Base-by-base conservation (phyloP, 92 coral and sea anemone genomes). In the Bergia sp. region DNA sequence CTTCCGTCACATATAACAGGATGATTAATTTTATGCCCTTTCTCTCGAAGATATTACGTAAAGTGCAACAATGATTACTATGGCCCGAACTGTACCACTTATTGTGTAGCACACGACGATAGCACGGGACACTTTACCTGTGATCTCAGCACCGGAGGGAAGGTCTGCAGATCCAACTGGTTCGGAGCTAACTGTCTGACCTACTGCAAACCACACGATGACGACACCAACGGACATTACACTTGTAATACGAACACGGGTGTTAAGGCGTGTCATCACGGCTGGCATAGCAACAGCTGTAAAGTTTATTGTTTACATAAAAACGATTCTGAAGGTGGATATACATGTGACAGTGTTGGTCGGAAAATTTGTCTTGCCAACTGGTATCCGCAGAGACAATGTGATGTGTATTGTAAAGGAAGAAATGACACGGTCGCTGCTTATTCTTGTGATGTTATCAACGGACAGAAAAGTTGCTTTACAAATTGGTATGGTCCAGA, bases 41-140 rank as follows among this genome's bases (percentile, higher is more conserved):
- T 64, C 0, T 83, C 47, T 39, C 20, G 2, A 66, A 90, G 80
- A 37, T 96, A 91, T 88, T 88, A 92, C 29, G 94, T 93, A 16
- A 93, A 92, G 87, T 96, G 98, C 85, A 89, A 90, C 88, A 78
- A 67, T n/a, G 93, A 95, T 81, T 95, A 92, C 90, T 96, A 95
- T 57, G 99, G 96, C 36, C 86, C 93, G 7, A 91, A 82, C 57
- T 96, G 98, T 57, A 92, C 93, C 72, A 94, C 86, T 72, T 73
- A 92, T 79, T 96, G 98, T 84, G 64, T 91, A 36, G 67, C 93
- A 89, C 95, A 85, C 67, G 92, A 93, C 84, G 92, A 92, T 84
- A 76, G 21, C 58, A 78, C 79, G 7, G 98, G 98, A 8, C 98
- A 96, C 82, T 96, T 89, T 86, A 91, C 93, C 18, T 96, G 98